Percentiles rank a stretch among this genome's conserved stretches.
Conservation (phyloP, 2,113 vertebrate species). For the Leucopsar rothschildi region DNA sequence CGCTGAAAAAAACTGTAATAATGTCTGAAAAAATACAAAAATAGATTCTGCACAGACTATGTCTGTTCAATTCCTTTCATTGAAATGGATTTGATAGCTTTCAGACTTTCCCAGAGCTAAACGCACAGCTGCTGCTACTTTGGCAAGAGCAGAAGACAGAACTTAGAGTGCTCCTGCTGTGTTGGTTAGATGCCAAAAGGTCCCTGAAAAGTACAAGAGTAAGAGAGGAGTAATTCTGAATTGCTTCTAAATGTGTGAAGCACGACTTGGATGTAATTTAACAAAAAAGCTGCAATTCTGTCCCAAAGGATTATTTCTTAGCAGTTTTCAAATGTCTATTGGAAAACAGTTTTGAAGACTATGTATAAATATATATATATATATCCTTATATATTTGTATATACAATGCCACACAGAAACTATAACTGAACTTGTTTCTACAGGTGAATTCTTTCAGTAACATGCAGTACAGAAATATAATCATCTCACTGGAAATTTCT, state of each 20-base stretch:
- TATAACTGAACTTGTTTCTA: background rate
- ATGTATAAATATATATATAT: background rate
- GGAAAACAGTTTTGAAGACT: background rate
- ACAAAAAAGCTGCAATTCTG: background rate
- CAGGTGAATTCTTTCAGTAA: background rate
- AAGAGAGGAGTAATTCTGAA: background rate
- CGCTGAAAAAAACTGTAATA: background rate
- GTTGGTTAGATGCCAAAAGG: background rate
- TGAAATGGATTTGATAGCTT: background rate
- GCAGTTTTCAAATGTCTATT: background rate
- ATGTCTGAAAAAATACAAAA: background rate
- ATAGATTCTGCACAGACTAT: background rate
- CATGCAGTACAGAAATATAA: background rate
- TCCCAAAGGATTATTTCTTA: background rate
- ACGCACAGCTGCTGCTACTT: conserved; percentile 10
- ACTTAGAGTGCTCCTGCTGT: background rate
- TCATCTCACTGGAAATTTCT: background rate
- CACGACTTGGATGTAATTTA: background rate
- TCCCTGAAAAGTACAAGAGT: background rate
- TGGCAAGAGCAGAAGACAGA: background rate
- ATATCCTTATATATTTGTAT: no score
- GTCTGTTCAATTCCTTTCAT: background rate
- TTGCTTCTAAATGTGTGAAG: background rate
- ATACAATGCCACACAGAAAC: background rate
- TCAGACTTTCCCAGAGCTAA: background rate